Evolutionary conservation across 2,113 vertebrate genomes (phyloP).

Genomic region (Fregata magnificens): DNA sequence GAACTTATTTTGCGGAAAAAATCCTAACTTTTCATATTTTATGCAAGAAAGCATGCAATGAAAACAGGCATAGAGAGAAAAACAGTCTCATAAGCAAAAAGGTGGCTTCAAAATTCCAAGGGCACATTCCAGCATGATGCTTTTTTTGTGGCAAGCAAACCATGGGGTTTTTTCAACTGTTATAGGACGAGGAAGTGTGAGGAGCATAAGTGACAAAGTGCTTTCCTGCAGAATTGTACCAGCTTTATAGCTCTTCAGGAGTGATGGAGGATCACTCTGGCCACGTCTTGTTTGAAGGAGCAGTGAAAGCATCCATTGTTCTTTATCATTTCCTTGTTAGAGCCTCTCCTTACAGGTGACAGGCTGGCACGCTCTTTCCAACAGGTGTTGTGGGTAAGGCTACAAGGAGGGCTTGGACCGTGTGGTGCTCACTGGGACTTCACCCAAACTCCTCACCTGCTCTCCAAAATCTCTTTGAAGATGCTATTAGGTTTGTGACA

Average conservation of each 20-base stretch:
- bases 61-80: not conserved
- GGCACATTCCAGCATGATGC: not conserved
- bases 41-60: not conserved
- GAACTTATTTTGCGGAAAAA: not conserved
- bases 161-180: not conserved
- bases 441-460: not conserved
- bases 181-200: not conserved
- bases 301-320: not conserved
- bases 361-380: not conserved
- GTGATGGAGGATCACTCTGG: not conserved
- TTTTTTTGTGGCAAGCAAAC: not conserved
- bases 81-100: not conserved
- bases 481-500: not conserved
- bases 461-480: not conserved
- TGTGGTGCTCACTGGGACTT: not conserved
- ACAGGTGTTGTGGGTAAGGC: not conserved
- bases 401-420: not conserved
- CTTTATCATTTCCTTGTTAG: not conserved
- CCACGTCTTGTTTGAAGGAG: not conserved
- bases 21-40: not conserved
- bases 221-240: not conserved
- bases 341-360: not conserved
- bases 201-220: not conserved
- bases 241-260: not conserved
- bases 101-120: not conserved